phyloP scores from a whole-genome alignment of 2,797 vertebrate genomes.

The Poecile montanus region DNA sequence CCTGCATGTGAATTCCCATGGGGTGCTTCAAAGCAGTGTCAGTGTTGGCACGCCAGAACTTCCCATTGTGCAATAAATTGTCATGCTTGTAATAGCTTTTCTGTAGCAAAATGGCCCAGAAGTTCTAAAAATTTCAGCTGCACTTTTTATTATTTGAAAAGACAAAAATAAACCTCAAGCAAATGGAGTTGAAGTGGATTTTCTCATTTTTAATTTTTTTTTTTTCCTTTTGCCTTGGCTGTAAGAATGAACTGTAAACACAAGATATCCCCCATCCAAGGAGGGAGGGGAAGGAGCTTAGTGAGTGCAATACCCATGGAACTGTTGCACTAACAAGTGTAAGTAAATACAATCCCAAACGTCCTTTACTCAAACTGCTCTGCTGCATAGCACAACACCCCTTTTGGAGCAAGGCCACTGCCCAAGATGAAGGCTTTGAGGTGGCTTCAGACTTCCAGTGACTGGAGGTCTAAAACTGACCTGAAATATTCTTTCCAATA shows the following conservation, averaged over 20 bases:
- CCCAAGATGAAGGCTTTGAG: background rate
- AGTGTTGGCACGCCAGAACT: background rate
- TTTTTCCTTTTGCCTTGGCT: background rate
- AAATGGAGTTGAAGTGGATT: background rate
- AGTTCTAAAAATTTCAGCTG: background rate
- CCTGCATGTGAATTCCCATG: accelerated
- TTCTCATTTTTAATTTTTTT: background rate
- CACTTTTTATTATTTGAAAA: background rate
- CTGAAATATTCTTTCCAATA: background rate
- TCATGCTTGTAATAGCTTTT: background rate
- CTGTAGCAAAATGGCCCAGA: background rate
- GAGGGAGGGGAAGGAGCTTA: background rate
- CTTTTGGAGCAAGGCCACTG: background rate
- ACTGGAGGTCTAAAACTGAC: background rate
- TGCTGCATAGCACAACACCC: background rate
- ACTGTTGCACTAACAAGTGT: background rate
- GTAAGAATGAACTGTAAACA: background rate
- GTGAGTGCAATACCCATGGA: background rate
- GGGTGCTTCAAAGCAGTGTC: background rate
- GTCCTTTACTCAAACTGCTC: background rate
- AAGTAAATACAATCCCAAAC: background rate
- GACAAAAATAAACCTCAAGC: background rate
- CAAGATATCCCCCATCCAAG: background rate
- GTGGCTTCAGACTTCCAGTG: background rate
- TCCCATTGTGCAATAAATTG: too few relatives aligned